Evolutionary conservation across 2,888 invertebrate genomes (phyloP), one percentile per base, ranked within the genome.

Genomic region (Ceratothoa steindachneri): DNA sequence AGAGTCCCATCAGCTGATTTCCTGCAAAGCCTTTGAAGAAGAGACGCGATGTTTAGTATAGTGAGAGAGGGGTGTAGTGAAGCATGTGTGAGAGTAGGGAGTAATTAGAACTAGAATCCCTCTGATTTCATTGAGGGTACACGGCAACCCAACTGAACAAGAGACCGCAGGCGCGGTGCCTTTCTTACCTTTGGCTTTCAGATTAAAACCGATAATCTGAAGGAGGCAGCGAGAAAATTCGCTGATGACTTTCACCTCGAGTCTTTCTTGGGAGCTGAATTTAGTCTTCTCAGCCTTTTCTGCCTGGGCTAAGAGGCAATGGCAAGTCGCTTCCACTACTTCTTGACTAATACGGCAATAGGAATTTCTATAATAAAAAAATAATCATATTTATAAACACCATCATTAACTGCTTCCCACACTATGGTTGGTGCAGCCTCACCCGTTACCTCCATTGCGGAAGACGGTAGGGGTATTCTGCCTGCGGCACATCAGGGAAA

Each of bases 201-300:
- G 19, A 29, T 65, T 65, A 41, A 65, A 90, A 77, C 90, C 90
- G 82, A 97, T 96, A 82, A 98, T 95, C 86, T 96, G 93, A 82
- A 91, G 91, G 75, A 98, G 88, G 85, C 97, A 97, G 80, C 94
- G 89, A 55, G 97, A 95, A 85, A 97, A 95, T 86, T 99, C 98
- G 83, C 95, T 92, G 80, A 98, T 89, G 81, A 99, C 90, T 82
- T 90, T 87, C 66, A 89, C 86, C 83, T 91, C 89, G 81, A 91
- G 85, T 82, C 88, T 84, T 85, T 87, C 83, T 86, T 89, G 89
- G 30, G 88, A 87, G 80, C 88, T 85, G 84, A 88, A 87, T 69
- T 87, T 86, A 67, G 88, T 87, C 27, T 60, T 60, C 82, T 91
- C 91, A 65, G 90, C 89, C 83, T 92, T 92, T 81, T 91, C 92